Base-by-base conservation (phyloP, 2,888 invertebrate species). In the Mesochorus sp. region DNA sequence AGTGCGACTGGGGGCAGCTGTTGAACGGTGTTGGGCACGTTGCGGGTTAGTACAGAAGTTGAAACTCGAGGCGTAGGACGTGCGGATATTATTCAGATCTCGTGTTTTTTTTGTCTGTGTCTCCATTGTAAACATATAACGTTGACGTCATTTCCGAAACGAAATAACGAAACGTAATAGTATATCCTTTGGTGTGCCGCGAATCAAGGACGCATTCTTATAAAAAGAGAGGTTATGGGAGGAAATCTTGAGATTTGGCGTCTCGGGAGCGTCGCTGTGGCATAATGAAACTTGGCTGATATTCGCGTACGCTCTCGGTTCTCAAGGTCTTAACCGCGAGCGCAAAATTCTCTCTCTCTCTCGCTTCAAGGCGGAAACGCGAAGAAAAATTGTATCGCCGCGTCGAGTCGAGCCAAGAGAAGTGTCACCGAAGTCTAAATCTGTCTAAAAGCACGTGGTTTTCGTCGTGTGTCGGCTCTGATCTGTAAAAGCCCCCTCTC, bases 381-480 rank as follows among this genome's bases (percentile, higher is more conserved):
- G 53, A 53, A 67, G 53, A 42, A 67, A 24, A 55, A 55, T 67
- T 55, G n/a, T 19, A 24, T 39, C 37, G 53, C 28, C 28, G 51
- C 19, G 53, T n/a, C 42, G 26, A 28, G 17, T 24, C 14, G 37
- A 53, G 39, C 24, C 24, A 8, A 12, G 17, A 51, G n/a, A 42
- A 14, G 42, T 42, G 42, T 0, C n/a, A 19, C 28, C 53, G 68
- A 61, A n/a, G n/a, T n/a, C 51, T 66, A 44, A 71, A 71, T 71
- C 26, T 44, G 51, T 71, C 59, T 26, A 59, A 59, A 49, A 71
- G 59, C 76, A 76, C 76, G 76, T 76, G 76, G 66, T 75, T 17
- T 34, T 34, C 62, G 24, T 51, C n/a, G n/a, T n/a, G n/a, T n/a
- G n/a, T n/a, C n/a, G n/a, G n/a, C n/a, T n/a, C n/a, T n/a, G n/a